Conservation (phyloP, 2,888 invertebrate genomes). For the Apotomis capreana region DNA sequence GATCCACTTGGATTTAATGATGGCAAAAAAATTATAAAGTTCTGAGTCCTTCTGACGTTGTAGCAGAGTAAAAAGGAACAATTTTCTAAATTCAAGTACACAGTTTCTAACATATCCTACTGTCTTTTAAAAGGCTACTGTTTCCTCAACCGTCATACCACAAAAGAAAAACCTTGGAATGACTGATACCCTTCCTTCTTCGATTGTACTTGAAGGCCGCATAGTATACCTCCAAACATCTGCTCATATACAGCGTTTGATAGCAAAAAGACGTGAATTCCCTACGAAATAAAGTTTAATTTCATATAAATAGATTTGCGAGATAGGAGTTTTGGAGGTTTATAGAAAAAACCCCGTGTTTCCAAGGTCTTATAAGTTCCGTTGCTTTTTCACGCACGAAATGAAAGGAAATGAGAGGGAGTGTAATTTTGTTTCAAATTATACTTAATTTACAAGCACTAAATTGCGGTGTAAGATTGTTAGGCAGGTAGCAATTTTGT, state of each 20-base stretch:
- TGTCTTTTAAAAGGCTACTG: background rate
- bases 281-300: background rate
- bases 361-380: background rate
- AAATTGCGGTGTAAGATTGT: too few species aligned
- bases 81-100: too few species aligned
- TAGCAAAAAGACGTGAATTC: background rate
- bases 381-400: slow-evolving; percentile 5
- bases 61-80: too few species aligned
- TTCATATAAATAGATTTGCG: background rate
- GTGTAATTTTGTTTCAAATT: slow-evolving; percentile 10
- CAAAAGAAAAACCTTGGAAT: slow-evolving; percentile 26
- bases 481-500: too few species aligned
- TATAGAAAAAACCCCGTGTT: too few species aligned
- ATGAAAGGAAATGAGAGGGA: slow-evolving; percentile 11
- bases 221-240: background rate
- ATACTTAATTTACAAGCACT: slow-evolving; percentile 7
- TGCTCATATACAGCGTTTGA: background rate
- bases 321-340: background rate
- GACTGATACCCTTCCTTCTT: slow-evolving; percentile 27
- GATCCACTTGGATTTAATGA: too few species aligned
- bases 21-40: too few species aligned
- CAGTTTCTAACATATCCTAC: background rate
- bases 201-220: slow-evolving; percentile 16
- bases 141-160: slow-evolving; percentile 13
- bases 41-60: too few species aligned